Percentiles rank a stretch among this genome's conserved stretches.
Conservation (phyloP, 2,797 vertebrate genomes). For the Phrynocephalus vlangalii region DNA sequence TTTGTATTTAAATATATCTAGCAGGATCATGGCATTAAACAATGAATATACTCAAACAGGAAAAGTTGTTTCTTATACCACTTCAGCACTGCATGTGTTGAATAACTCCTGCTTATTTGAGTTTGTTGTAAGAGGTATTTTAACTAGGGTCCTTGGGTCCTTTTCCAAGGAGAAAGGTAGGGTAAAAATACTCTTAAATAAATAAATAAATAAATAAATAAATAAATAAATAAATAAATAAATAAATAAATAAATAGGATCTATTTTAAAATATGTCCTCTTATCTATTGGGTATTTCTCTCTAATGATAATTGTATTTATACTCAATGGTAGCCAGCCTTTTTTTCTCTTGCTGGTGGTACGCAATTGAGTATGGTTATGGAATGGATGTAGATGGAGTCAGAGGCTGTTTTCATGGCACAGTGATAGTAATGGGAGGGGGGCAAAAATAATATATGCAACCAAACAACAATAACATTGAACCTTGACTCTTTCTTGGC, state of each 20-base stretch:
- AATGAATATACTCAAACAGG: not conserved
- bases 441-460: constrained; percentile 81
- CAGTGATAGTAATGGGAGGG: constrained; percentile 29
- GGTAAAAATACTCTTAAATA: no score
- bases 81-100: not conserved
- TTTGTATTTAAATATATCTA: constrained; percentile 56
- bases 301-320: constrained; percentile 21
- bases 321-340: constrained; percentile 16
- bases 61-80: not conserved
- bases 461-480: constrained; percentile 50
- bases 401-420: constrained; percentile 44
- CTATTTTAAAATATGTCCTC: constrained; percentile 30
- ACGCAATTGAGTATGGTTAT: not conserved
- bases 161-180: no score
- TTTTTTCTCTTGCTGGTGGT: not conserved
- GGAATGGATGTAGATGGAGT: constrained; percentile 57
- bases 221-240: no score
- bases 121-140: constrained; percentile 4
- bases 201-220: not conserved
- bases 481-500: constrained; percentile 69
- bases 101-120: constrained; percentile 6
- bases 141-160: not conserved
- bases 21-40: no score
- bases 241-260: not conserved
- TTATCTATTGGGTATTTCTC: not conserved